Evolutionary conservation across 2,888 invertebrate genomes (phyloP).

Genomic region (Tethea ocularis): DNA sequence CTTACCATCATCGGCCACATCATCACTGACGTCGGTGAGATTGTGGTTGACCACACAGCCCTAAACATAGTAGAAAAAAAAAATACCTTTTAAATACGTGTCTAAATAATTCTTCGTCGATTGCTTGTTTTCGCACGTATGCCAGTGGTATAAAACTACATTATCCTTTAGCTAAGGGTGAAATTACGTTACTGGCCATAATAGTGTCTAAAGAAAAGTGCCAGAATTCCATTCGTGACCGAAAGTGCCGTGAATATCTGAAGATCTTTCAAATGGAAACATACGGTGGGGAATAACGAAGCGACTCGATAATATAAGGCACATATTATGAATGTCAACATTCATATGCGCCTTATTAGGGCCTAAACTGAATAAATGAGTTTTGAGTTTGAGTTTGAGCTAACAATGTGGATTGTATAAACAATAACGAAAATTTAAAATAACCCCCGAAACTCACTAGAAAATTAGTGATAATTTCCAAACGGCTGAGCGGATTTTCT

Average conservation of each 20-base stretch:
- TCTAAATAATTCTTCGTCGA: background rate
- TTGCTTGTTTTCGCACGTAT: background rate
- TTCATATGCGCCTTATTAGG: background rate
- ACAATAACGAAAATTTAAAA: no score
- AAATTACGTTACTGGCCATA: constrained; percentile 37
- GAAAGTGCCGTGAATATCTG: constrained; percentile 68
- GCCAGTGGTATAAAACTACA: background rate
- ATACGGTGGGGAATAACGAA: constrained; percentile 31
- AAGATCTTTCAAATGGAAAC: constrained; percentile 48
- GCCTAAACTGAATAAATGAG: no score
- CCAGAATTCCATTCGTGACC: constrained; percentile 70
- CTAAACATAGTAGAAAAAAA: no score
- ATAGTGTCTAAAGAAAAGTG: constrained; percentile 71
- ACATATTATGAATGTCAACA: no score
- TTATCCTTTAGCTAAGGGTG: constrained; percentile 4
- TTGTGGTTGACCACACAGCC: no score
- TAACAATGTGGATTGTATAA: no score
- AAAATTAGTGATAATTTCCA: no score
- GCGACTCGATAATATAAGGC: background rate
- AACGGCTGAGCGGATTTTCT: no score
- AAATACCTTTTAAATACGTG: background rate
- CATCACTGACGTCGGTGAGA: background rate
- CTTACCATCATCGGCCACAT: no score
- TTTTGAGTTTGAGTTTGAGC: no score
- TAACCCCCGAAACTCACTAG: no score